phyloP scores from a whole-genome alignment of 2,888 invertebrate species.

The Rhagonycha fulva region DNA sequence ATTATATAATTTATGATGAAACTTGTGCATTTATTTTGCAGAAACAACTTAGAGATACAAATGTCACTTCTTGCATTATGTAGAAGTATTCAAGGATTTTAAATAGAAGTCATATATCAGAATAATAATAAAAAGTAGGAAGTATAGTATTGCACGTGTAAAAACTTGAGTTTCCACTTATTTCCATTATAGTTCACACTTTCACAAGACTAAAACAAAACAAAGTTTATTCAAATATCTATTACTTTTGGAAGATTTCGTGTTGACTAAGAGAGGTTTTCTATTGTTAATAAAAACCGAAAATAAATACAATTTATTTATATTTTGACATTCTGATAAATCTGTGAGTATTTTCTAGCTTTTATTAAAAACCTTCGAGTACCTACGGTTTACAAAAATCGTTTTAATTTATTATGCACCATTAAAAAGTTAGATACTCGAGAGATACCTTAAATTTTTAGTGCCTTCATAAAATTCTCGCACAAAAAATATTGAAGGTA shows the following conservation, averaged over 20 bases:
- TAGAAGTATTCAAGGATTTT: not conserved
- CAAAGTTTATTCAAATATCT: not conserved
- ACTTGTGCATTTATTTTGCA: not conserved
- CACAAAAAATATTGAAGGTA: not conserved
- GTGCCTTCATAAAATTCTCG: not conserved
- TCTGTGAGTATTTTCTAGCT: not conserved
- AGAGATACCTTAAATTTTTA: not conserved
- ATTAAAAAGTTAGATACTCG: not conserved
- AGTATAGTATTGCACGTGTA: not conserved
- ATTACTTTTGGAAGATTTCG: not conserved
- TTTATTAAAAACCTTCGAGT: not conserved
- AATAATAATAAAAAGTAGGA: not conserved
- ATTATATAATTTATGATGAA: not conserved
- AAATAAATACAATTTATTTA: not conserved
- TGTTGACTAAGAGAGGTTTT: not conserved
- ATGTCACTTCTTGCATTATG: not conserved
- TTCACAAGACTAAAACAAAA: not conserved
- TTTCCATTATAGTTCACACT: not conserved
- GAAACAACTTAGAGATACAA: not conserved
- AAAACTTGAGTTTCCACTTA: not conserved
- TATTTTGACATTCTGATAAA: not conserved
- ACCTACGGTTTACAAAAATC: not conserved
- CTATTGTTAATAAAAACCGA: not conserved
- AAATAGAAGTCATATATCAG: not conserved
- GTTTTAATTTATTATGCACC: not conserved